phyloP scores from a whole-genome alignment of 2,797 vertebrate genomes.

The Martes flavigula region DNA sequence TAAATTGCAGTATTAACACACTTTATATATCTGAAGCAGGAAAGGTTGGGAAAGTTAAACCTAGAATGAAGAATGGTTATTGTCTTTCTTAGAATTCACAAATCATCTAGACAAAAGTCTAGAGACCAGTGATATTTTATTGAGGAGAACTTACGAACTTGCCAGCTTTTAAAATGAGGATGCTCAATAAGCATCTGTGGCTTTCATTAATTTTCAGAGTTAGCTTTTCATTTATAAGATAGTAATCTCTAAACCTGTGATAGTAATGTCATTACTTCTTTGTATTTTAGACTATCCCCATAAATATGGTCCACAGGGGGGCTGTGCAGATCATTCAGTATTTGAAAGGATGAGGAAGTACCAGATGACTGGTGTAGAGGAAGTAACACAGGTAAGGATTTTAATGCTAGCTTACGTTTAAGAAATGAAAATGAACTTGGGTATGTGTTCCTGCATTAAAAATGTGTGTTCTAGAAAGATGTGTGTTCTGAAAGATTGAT shows the following conservation, averaged over 20 bases:
- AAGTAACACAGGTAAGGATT: constrained; percentile 87
- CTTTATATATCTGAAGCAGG: neutral
- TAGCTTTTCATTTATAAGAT: constrained; percentile 20
- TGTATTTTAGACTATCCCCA: constrained; percentile 93
- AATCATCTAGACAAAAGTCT: neutral
- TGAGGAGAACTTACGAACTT: neutral
- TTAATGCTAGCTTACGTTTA: constrained; percentile 14
- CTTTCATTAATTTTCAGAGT: constrained; percentile 11
- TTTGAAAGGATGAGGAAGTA: constrained; percentile 96
- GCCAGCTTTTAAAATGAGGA: neutral
- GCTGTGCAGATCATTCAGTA: constrained; percentile 95
- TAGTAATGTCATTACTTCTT: constrained; percentile 58
- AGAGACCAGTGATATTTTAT: constrained; percentile 7
- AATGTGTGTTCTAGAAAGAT: neutral
- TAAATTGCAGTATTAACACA: constrained; percentile 7
- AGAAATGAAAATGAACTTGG: constrained; percentile 40
- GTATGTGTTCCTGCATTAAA: neutral
- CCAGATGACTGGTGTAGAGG: constrained; percentile 89
- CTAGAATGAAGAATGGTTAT: neutral
- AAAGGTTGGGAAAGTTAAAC: neutral
- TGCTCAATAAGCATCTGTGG: neutral
- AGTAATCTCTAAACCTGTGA: neutral
- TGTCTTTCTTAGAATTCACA: constrained; percentile 16
- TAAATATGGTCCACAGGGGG: constrained; percentile 96
- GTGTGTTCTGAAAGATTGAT: neutral